phyloP scores from a whole-genome alignment of 2,888 invertebrate species.

The Octonoba sinensis region DNA sequence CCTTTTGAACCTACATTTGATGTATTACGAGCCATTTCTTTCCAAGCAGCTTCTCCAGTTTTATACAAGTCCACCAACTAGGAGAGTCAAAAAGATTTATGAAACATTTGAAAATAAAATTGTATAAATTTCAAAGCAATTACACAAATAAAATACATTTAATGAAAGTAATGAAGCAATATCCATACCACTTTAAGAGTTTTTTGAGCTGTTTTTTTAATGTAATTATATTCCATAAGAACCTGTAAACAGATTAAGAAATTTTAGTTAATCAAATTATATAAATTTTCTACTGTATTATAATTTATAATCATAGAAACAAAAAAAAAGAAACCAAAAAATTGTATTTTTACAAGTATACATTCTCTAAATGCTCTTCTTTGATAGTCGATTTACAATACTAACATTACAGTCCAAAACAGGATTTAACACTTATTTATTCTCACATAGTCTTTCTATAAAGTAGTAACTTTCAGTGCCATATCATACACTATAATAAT shows the following conservation, averaged over 20 bases:
- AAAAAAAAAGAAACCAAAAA: too few relatives aligned
- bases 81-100: not conserved
- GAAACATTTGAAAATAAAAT: not conserved
- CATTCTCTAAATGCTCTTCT: too few relatives aligned
- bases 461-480: too few relatives aligned
- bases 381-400: too few relatives aligned
- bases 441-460: too few relatives aligned
- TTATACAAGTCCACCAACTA: conserved; percentile 48
- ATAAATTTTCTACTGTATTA: not conserved
- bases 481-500: too few relatives aligned
- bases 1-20: conserved; percentile 57
- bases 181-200: conserved; percentile 64
- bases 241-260: conserved; percentile 38
- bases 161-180: too few relatives aligned
- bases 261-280: not conserved
- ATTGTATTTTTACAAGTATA: too few relatives aligned
- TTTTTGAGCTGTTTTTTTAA: conserved; percentile 66
- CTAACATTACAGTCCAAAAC: too few relatives aligned
- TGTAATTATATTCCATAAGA: conserved; percentile 67
- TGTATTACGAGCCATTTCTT: conserved; percentile 54
- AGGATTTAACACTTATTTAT: too few relatives aligned
- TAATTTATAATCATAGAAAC: not conserved
- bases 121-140: not conserved
- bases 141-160: not conserved
- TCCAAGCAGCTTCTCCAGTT: conserved; percentile 58